phyloP scores from a whole-genome alignment of 2,113 vertebrate genomes.

The Siniperca knerii region DNA sequence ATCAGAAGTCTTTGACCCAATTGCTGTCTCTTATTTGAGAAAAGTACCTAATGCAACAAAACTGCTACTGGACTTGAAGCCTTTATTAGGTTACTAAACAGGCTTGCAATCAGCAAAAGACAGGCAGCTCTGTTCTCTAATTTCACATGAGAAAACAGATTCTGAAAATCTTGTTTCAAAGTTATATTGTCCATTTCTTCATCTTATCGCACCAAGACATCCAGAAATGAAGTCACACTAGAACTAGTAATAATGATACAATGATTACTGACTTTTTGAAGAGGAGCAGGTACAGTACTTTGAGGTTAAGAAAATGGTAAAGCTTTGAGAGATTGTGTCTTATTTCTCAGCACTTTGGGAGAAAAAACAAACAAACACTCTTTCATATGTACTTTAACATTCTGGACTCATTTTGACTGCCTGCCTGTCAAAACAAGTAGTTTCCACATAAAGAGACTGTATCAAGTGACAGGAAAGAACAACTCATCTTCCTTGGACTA shows the following conservation, averaged over 20 bases:
- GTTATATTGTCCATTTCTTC: not conserved
- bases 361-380: not conserved
- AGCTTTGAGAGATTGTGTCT: not conserved
- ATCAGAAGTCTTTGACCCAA: not conserved
- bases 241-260: not conserved
- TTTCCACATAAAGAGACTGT: not conserved
- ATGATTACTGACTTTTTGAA: not conserved
- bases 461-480: slow-evolving; percentile 29
- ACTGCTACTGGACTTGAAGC: not conserved
- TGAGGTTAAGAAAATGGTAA: slow-evolving; percentile 13
- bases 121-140: not conserved
- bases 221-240: not conserved
- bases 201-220: not conserved
- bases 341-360: slow-evolving; percentile 13
- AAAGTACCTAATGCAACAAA: not conserved
- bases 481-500: slow-evolving; percentile 14
- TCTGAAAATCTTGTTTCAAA: not conserved
- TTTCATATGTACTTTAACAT: slow-evolving; percentile 4
- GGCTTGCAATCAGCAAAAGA: not conserved
- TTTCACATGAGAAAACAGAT: not conserved
- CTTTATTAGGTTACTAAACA: not conserved
- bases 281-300: not conserved
- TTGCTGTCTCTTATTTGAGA: not conserved
- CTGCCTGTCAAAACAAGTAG: slow-evolving; percentile 26
- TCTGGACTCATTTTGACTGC: slow-evolving; percentile 1